These are phyloP conservation scores for Knipowitschia caucasica DNA, from an alignment of 2,797 vertebrate genomes.

Conservation along the genomic window DNA sequence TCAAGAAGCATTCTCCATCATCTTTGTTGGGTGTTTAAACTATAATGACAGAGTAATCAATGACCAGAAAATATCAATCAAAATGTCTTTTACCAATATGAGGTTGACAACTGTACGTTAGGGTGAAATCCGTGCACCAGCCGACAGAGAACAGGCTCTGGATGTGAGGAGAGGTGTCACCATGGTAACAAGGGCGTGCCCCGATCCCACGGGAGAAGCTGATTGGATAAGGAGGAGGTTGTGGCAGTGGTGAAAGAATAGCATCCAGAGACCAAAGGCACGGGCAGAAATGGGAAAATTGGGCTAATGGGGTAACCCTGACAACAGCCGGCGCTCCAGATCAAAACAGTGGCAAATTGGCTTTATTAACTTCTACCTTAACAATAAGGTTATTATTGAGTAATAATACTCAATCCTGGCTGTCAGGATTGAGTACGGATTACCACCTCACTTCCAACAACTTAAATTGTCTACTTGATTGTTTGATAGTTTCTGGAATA, in stretches of 20 bases:
- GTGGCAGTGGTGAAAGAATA: conserved; percentile 34
- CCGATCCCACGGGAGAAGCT: conserved; percentile 50
- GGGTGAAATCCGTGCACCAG: conserved; percentile 34
- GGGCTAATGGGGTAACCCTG: conserved; percentile 21
- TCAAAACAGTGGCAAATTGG: conserved; percentile 7
- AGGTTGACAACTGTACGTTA: conserved; percentile 23
- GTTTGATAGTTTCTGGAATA: not conserved
- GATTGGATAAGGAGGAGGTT: conserved; percentile 51
- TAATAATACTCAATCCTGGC: too few relatives aligned
- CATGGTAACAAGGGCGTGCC: conserved; percentile 69
- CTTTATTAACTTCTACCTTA: not conserved
- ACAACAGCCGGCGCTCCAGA: conserved; percentile 14
- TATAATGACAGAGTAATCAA: too few relatives aligned
- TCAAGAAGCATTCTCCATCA: too few relatives aligned
- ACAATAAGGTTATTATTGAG: not conserved
- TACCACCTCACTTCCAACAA: not conserved
- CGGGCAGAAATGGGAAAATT: conserved; percentile 3
- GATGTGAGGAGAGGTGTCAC: conserved; percentile 49
- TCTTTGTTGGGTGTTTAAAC: too few relatives aligned
- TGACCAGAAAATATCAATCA: too few relatives aligned
- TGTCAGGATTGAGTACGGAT: conserved; percentile 4
- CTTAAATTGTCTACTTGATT: conserved; percentile 4
- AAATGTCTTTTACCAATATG: not conserved
- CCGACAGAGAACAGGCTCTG: conserved; percentile 42
- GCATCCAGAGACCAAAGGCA: conserved; percentile 15